Base-by-base conservation (phyloP, 1,140 invertebrate genomes). In the silkworm (Bombyx mori) region DNA sequence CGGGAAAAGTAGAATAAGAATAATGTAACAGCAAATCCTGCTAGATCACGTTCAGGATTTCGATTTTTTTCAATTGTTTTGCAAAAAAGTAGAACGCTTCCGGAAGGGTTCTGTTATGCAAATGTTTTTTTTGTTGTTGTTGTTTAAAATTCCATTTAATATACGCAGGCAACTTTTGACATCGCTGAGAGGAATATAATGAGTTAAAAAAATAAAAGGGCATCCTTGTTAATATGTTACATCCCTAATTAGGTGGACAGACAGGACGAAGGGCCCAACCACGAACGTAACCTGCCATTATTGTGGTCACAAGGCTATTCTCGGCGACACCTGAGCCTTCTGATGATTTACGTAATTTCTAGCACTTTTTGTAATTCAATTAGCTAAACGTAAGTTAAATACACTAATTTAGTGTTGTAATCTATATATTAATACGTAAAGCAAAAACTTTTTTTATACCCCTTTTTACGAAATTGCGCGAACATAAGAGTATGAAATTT, bases 11-110 rank as follows among this genome's bases (percentile, higher is more conserved):
- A 68, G 56, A 69, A 71, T 67, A 73, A 66, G 68, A 66, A 69
- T 68, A 61, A 65, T 70, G 66, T 68, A 72, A 60, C 54, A 66
- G 62, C 63, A 66, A 73, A 72, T 75, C 68, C 65, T 64, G 63
- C 58, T 65, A 69, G 66, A 71, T 73, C 68, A 68, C 65, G 61
- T 60, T 59, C 54, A 63, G 59, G 62, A 63, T 63, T 54, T 68
- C 61, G 63, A 58, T 65, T 66, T 64, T 66, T 57, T 53, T 52
- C 26, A 35, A 35, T 35, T 35, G 26, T 35, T 35, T 35, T 35
- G 26, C 26, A 35, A 35, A 35, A 35, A 35, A 35, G 26, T 35
- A 35, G 26, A 35, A 35, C 26, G 4, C 4, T 35, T 35, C 26
- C 26, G 26, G 26, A 35, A 35, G 26, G 26, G 26, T 35, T 35